Percentiles rank a stretch among this genome's conserved stretches.
phyloP scores from a whole-genome alignment of 2,113 vertebrate species.

The Platichthys flesus region DNA sequence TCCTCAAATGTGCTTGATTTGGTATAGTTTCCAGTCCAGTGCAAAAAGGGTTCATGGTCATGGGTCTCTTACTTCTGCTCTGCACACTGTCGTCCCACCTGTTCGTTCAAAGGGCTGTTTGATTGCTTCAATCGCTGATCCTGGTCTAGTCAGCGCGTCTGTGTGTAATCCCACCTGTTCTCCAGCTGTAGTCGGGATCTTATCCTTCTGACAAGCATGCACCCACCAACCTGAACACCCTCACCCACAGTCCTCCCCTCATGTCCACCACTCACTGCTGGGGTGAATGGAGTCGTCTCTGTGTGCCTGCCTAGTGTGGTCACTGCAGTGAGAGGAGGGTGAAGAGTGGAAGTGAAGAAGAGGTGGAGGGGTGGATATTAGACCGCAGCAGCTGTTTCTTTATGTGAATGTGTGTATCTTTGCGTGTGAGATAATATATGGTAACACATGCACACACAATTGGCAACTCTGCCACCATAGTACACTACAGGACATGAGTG shows the following conservation, averaged over 20 bases:
- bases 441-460: slow-evolving; percentile 32
- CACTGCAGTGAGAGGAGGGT: slow-evolving; percentile 7
- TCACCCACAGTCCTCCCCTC: slow-evolving; percentile 31
- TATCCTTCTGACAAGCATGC: slow-evolving; percentile 52
- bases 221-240: slow-evolving; percentile 16
- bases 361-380: slow-evolving; percentile 25
- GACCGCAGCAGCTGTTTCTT: slow-evolving; percentile 50
- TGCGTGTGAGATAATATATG: slow-evolving; percentile 30
- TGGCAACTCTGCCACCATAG: slow-evolving; percentile 2
- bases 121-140: slow-evolving; percentile 30
- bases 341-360: neutral
- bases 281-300: slow-evolving; percentile 59
- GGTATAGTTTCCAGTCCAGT: neutral
- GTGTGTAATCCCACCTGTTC: slow-evolving; percentile 80
- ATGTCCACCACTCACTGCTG: slow-evolving; percentile 30
- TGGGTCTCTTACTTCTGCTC: neutral
- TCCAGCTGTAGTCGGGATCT: slow-evolving; percentile 63
- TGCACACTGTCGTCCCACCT: slow-evolving; percentile 28
- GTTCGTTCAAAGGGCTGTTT: slow-evolving; percentile 20
- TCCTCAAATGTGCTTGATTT: neutral
- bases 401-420: slow-evolving; percentile 9
- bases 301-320: slow-evolving; percentile 18
- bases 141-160: slow-evolving; percentile 34
- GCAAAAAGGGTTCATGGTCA: neutral
- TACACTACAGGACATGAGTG: neutral